Base-by-base conservation (phyloP, 2,888 invertebrate genomes). In the Ischnus inquisitorius region DNA sequence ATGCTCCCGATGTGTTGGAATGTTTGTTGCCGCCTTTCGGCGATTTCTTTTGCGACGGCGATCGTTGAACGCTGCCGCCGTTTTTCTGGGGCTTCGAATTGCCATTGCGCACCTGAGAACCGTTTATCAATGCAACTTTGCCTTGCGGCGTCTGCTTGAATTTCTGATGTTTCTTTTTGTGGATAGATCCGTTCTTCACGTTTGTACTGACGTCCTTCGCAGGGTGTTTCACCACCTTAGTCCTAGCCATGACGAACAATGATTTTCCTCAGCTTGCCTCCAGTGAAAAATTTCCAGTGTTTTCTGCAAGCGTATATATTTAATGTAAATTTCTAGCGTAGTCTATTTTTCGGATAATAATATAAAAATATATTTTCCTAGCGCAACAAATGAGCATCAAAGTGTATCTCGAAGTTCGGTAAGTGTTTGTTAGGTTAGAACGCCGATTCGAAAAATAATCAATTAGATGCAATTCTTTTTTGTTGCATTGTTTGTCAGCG, bases 111-210 rank as follows among this genome's bases (percentile, higher is more conserved):
- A 19, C 10, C 8, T 69, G 43, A 0, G 74, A 39, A 48, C 79
- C 79, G 16, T 88, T 88, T 14, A 90, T 83, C 5, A 90, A 25
- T 1, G 83, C 6, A 1, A 89, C 82, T 83, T 91, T 92, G 5
- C 87, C 89, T 0, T 60, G 69, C 0, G 88, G 87, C 0, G 89
- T 90, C 12, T 87, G 83, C 41, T 90, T 92, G 43, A 90, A 89
- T 79, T 91, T 90, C 14, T 86, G 82, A 3, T 82, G 65, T 54
- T 88, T 89, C 10, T 88, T 89, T 39, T 90, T 90, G 8, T 76
- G 84, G 6, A 90, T 68, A 2, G 86, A 79, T 48, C 87, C 87
- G n/a, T 86, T 82, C 65, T 88, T 88, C 0, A 88, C n/a, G 60
- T 34, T 28, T 22, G 16, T 71, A 1, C 64, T 48, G 14, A 2